phyloP scores from a whole-genome alignment of 2,113 vertebrate genomes.

The Myiozetetes cayanensis region DNA sequence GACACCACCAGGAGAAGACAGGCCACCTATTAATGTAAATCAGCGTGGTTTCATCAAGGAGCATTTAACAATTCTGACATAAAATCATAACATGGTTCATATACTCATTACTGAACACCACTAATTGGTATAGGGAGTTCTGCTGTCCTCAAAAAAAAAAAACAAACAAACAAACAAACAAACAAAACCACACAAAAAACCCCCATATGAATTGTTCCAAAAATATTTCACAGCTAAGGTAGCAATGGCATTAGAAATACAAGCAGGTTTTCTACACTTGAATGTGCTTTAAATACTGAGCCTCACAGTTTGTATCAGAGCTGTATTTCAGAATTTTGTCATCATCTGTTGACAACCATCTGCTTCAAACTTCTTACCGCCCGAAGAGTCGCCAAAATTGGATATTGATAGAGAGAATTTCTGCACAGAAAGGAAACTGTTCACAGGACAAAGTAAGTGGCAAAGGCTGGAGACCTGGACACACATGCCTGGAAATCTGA shows the following conservation, averaged over 20 bases:
- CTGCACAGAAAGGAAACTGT: background rate
- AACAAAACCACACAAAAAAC: too few species aligned
- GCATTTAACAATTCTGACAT: background rate
- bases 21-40: conserved; percentile 19
- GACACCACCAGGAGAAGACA: background rate
- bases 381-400: background rate
- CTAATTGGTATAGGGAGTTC: conserved; percentile 14
- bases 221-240: background rate
- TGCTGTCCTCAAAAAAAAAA: background rate
- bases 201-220: accelerated
- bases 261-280: background rate
- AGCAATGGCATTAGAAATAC: background rate
- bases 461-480: background rate
- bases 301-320: conserved; percentile 16
- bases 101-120: background rate
- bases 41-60: background rate
- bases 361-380: background rate
- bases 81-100: background rate
- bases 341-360: conserved; percentile 30
- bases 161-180: background rate
- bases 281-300: conserved; percentile 1
- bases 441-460: background rate
- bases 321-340: background rate
- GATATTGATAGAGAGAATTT: background rate
- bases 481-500: background rate